A percentile compares a stretch with the other conserved stretches of the same genome.
These are phyloP conservation scores for Urocolius indicus DNA, from an alignment of 2,113 vertebrate species.

Conservation along the genomic window DNA sequence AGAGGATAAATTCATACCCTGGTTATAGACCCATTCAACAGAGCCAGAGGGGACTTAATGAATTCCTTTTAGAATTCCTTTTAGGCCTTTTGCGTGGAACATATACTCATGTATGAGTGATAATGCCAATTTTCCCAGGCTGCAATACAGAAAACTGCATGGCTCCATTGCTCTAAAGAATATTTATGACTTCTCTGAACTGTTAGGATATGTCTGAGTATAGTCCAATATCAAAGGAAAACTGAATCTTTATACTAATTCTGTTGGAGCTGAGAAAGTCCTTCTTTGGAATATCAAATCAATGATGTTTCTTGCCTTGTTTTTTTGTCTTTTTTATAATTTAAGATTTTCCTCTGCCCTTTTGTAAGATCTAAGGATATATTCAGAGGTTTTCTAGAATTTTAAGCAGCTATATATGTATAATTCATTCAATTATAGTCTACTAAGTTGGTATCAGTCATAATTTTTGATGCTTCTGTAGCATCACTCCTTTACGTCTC, in stretches of 20 bases:
- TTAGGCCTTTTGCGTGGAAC: background rate
- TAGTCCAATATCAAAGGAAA: background rate
- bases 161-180: background rate
- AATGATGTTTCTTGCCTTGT: background rate
- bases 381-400: background rate
- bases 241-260: background rate
- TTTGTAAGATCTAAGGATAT: background rate
- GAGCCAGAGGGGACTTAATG: background rate
- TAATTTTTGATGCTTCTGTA: background rate
- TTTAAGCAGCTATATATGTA: background rate
- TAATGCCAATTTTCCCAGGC: background rate
- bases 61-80: background rate
- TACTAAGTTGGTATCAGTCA: background rate
- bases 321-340: accelerated
- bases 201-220: background rate
- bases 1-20: background rate
- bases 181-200: background rate
- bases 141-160: background rate
- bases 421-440: background rate
- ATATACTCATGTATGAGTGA: background rate
- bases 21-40: background rate
- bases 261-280: background rate
- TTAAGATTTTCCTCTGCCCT: background rate
- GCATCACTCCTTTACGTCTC: background rate
- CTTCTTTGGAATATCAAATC: background rate